Conservation (phyloP, 1,140 invertebrate species). For the Tetraneura akinire region DNA sequence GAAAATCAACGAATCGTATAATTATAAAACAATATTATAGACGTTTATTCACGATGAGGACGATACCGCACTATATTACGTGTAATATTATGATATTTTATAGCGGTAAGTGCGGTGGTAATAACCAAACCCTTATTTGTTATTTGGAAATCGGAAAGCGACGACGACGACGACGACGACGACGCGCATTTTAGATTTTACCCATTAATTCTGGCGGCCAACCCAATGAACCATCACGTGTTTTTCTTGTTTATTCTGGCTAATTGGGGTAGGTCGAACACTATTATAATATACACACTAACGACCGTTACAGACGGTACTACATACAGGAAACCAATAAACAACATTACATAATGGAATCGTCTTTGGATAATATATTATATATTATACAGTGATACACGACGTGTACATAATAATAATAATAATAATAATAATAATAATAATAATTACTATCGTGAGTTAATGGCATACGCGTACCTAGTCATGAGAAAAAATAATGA, state of each 20-base stretch:
- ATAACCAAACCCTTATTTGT: neutral
- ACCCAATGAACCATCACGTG: neutral
- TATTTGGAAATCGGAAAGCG: neutral
- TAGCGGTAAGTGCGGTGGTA: neutral
- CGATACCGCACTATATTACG: neutral
- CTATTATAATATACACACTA: neutral
- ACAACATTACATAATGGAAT: neutral
- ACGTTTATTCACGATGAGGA: neutral
- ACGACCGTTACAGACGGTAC: neutral
- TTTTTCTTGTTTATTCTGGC: neutral
- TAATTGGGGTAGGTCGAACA: slow-evolving; percentile 20
- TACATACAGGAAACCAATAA: neutral
- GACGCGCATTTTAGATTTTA: neutral
- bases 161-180: too few relatives aligned
- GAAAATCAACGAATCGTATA: too few relatives aligned
- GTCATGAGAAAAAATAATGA: too few relatives aligned
- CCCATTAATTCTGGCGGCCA: neutral
- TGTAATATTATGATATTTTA: neutral
- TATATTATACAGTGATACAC: neutral
- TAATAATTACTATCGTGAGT: too few relatives aligned
- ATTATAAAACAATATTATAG: too few relatives aligned
- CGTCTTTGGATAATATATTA: neutral
- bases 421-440: neutral
- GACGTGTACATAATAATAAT: neutral
- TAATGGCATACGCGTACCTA: too few relatives aligned